Evolutionary conservation across 2,888 invertebrate species (phyloP), one percentile per base, ranked within the genome.

Genomic region (Poecilus cupreus): DNA sequence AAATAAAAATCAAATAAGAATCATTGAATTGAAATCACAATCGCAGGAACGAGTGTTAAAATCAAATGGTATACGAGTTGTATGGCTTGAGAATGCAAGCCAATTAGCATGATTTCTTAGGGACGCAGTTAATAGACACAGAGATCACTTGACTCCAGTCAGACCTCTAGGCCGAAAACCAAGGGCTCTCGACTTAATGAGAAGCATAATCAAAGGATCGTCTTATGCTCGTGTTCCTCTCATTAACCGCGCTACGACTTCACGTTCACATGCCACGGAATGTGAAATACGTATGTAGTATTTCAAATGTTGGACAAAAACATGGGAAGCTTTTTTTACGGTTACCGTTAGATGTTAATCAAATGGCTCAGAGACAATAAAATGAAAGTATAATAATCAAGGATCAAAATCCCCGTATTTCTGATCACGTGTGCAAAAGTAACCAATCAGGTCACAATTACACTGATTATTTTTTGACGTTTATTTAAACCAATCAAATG

Each of bases 51-150:
- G 5, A 16, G 37, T 18, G 37, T 16, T 37, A 68, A 68, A 26
- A 13, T 32, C 37, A 32, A 60, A 32, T 37, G 64, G 37, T 11
- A n/a, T n/a, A 18, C 18, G 26, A 37, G 26, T 64, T 37, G 64
- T 11, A 64, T 5, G 64, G 37, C 37, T 18, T 10, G 64, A 60
- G 24, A 68, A 37, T 68, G 64, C 20, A 37, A 18, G 64, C 37
- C 64, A 68, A 68, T 68, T 68, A 68, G 64, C 37, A 68, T 37
- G 64, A 68, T 68, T 68, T 68, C 64, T 11, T 13, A 68, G 20
- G 64, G 64, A 37, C 37, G 64, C 37, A 68, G 64, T 64, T 64
- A 64, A 64, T 64, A 64, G 64, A 64, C 37, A 24, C 22, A 51
- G 10, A 43, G n/a, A 18, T 51, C 51, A 68, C 24, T 60, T n/a